These are phyloP conservation scores for Tetramorium parvispinum DNA, from an alignment of 1,140 invertebrate genomes.

Conservation along the genomic window DNA sequence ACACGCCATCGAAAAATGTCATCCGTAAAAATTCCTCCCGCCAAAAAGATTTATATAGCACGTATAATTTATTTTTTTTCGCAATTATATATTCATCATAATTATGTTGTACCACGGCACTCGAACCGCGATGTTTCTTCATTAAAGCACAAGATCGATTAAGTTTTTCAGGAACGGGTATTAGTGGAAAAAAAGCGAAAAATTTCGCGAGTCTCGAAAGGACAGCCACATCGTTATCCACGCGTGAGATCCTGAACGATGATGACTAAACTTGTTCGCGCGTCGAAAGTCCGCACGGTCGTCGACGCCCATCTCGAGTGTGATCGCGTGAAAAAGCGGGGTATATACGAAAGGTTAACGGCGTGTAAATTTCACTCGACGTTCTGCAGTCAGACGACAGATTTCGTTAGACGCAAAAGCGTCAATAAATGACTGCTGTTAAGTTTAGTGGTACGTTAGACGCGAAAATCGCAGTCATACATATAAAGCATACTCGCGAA, in stretches of 20 bases:
- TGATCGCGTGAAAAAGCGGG: slow-evolving; percentile 36
- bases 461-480: not conserved
- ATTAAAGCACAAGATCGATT: not conserved
- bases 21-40: not conserved
- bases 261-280: not conserved
- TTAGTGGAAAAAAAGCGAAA: not conserved
- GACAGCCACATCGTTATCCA: not conserved
- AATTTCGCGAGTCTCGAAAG: not conserved
- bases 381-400: not conserved
- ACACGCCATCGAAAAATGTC: not conserved
- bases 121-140: not conserved
- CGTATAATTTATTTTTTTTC: not conserved
- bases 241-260: not conserved
- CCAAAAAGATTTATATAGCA: slow-evolving; percentile 3
- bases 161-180: not conserved
- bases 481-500: not conserved
- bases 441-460: slow-evolving; percentile 56
- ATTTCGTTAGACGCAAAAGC: slow-evolving; percentile 51
- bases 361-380: slow-evolving; percentile 59
- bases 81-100: slow-evolving; percentile 3
- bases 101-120: not conserved
- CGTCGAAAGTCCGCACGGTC: not conserved
- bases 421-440: slow-evolving; percentile 44
- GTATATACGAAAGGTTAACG: slow-evolving; percentile 50
- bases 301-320: not conserved